phyloP scores from a whole-genome alignment of 2,888 invertebrate species.

The Drosophila mayaguana region DNA sequence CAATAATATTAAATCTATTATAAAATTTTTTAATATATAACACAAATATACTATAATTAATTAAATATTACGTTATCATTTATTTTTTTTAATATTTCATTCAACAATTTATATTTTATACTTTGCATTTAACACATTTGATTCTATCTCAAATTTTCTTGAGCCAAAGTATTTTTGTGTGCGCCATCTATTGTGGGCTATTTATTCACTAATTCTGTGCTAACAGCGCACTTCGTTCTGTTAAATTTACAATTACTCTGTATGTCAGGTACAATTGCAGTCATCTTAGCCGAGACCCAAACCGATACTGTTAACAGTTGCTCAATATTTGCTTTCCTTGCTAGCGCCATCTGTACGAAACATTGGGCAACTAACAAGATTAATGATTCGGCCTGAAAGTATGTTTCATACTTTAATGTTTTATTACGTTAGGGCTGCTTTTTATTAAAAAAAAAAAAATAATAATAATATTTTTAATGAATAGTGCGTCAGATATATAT shows the following conservation, averaged over 20 bases:
- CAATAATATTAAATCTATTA: no score
- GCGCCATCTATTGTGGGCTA: constrained; percentile 42
- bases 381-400: constrained; percentile 32
- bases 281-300: constrained; percentile 27
- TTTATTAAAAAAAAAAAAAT: not conserved
- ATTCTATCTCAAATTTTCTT: not conserved
- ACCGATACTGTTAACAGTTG: constrained; percentile 22
- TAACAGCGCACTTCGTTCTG: not conserved
- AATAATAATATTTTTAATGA: not conserved
- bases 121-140: no score
- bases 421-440: not conserved
- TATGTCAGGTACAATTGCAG: not conserved
- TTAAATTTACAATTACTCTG: constrained; percentile 1
- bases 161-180: not conserved
- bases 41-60: no score
- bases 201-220: no score
- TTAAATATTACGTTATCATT: no score
- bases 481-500: not conserved
- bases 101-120: no score
- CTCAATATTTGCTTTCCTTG: not conserved
- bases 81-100: no score
- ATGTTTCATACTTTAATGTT: not conserved
- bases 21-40: no score
- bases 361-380: not conserved
- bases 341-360: constrained; percentile 40